Base-by-base conservation (phyloP, 2,797 vertebrate genomes). In the Hafferia zeledoni region DNA sequence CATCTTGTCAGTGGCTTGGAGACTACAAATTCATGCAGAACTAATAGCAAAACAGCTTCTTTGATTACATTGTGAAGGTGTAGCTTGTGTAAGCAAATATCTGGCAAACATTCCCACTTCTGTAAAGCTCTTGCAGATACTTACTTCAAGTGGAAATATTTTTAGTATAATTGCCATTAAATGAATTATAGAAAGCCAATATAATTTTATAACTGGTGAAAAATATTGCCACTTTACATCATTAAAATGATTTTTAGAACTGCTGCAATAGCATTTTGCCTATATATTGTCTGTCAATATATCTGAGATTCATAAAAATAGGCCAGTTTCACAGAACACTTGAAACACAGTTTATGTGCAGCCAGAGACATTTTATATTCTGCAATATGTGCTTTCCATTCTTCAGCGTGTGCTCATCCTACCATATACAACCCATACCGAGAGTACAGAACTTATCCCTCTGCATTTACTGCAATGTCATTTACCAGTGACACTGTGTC, bases 61-160 rank as follows among this genome's bases (percentile, higher is more conserved):
- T 89, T 47, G 68, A 83, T 87, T 86, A 15, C 84, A 87, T 31
- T 85, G 92, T 52, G 84, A 85, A 95, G 82, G 93, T 95, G 87
- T 17, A 95, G 94, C 71, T 89, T 69, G 74, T 87, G 86, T 82
- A 95, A 95, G 93, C 83, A 96, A 94, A 82, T 95, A 72, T 64
- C 94, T 87, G 67, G 59, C 92, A 94, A 87, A 72, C 13, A 43
- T 67, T 67, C 43, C 63, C 77, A 79, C 59, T 72, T 59, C 65
- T 75, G 5, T 8, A 22, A 77, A 81, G 79, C 92, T 89, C 75
- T 75, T 89, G 74, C 39, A 75, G 68, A 49, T 11, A 81, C 65
- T 93, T 82, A 89, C 68, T 89, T 95, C 53, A 83, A 92, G 79
- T 91, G 76, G 59, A 94, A 91, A 72, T 75, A 91, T 94, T 91